phyloP scores from a whole-genome alignment of 2,888 invertebrate species.

The Tetrapedia diversipes region DNA sequence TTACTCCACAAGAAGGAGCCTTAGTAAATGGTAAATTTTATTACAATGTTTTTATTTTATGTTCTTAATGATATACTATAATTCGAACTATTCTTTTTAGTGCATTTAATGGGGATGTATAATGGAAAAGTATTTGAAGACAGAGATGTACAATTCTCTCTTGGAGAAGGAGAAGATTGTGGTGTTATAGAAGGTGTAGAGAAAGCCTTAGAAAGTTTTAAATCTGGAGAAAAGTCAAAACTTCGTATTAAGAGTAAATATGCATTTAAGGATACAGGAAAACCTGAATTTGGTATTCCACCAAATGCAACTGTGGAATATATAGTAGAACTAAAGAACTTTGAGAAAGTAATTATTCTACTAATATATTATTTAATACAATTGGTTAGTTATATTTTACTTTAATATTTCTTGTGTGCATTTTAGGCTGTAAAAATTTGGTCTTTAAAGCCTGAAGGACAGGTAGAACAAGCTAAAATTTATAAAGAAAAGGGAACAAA shows the following conservation, averaged over 20 bases:
- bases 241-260: slow-evolving; percentile 90
- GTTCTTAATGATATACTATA: neutral
- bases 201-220: slow-evolving; percentile 91
- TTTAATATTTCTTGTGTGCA: neutral
- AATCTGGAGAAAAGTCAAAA: slow-evolving; percentile 90
- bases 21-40: slow-evolving; percentile 89
- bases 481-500: slow-evolving; percentile 96
- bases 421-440: slow-evolving; percentile 90
- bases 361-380: slow-evolving; percentile 21
- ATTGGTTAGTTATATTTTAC: slow-evolving; percentile 13
- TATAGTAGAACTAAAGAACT: slow-evolving; percentile 90
- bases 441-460: slow-evolving; percentile 91
- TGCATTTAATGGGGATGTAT: slow-evolving; percentile 88
- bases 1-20: slow-evolving; percentile 92
- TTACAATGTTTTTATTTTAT: neutral
- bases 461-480: slow-evolving; percentile 90
- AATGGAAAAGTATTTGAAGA: slow-evolving; percentile 90
- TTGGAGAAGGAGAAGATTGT: slow-evolving; percentile 93
- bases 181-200: slow-evolving; percentile 93
- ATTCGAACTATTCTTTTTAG: slow-evolving; percentile 82
- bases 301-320: slow-evolving; percentile 91
- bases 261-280: slow-evolving; percentile 91
- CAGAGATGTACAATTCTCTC: slow-evolving; percentile 90
- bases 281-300: slow-evolving; percentile 89
- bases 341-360: slow-evolving; percentile 88